Conservation (phyloP, 2,888 invertebrate genomes). For the Anorthoa munda region DNA sequence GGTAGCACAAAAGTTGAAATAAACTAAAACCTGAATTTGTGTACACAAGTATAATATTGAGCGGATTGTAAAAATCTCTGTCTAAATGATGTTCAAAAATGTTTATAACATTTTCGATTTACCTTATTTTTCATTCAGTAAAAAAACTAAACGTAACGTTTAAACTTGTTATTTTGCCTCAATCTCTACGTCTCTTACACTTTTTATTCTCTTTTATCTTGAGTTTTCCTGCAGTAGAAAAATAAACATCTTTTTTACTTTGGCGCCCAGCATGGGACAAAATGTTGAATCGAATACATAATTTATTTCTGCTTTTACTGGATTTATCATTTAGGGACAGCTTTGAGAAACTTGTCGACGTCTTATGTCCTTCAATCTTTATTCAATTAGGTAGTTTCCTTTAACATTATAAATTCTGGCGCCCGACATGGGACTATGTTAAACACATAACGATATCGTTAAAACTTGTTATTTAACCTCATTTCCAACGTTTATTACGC, state of each 20-base stretch:
- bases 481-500: neutral
- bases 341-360: neutral
- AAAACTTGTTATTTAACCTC: constrained; percentile 13
- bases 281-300: neutral
- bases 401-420: neutral
- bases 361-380: neutral
- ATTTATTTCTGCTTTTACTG: neutral
- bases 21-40: too few species aligned
- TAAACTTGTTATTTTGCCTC: neutral
- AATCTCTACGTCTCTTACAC: neutral
- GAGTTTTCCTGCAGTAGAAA: neutral
- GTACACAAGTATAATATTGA: neutral
- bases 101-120: too few species aligned
- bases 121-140: too few species aligned
- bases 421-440: neutral
- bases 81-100: too few species aligned
- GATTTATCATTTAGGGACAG: neutral
- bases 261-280: constrained; percentile 13
- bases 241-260: neutral
- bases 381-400: too few species aligned
- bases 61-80: neutral
- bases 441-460: neutral
- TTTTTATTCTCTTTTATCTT: neutral
- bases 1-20: too few species aligned
- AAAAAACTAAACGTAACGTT: neutral